Percentiles rank a stretch among this genome's conserved stretches.
Conservation (phyloP, 1,140 invertebrate genomes). For the Bombus breviceps region DNA sequence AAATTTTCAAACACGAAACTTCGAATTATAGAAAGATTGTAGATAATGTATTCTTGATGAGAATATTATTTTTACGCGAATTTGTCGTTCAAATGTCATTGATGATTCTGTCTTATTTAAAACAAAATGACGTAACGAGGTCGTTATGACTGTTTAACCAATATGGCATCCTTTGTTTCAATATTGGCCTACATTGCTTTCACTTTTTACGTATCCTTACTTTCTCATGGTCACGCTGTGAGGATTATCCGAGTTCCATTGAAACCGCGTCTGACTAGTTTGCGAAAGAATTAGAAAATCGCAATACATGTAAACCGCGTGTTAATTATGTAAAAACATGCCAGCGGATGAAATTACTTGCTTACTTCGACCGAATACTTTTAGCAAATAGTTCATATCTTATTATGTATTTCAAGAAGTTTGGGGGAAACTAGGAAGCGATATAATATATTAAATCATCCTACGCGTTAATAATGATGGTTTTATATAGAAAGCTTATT, state of each 20-base stretch:
- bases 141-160: constrained; percentile 36
- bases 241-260: constrained; percentile 59
- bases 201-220: constrained; percentile 64
- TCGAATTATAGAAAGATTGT: too few relatives aligned
- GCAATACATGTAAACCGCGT: background rate
- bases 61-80: background rate
- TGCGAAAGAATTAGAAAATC: constrained; percentile 58
- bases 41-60: too few relatives aligned
- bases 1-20: too few relatives aligned
- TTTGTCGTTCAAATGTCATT: background rate
- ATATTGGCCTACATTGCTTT: constrained; percentile 68
- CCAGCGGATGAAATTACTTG: background rate
- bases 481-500: too few relatives aligned
- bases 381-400: too few relatives aligned
- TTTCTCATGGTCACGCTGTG: constrained; percentile 65
- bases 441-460: background rate
- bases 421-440: too few relatives aligned
- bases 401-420: too few relatives aligned
- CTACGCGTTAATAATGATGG: background rate
- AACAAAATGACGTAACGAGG: background rate
- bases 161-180: constrained; percentile 36
- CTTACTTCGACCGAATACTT: background rate
- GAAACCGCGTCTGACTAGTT: constrained; percentile 46
- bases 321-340: constrained; percentile 36
- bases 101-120: background rate